Conservation (phyloP, 2,888 invertebrate genomes). For the Chrysina gloriosa region DNA sequence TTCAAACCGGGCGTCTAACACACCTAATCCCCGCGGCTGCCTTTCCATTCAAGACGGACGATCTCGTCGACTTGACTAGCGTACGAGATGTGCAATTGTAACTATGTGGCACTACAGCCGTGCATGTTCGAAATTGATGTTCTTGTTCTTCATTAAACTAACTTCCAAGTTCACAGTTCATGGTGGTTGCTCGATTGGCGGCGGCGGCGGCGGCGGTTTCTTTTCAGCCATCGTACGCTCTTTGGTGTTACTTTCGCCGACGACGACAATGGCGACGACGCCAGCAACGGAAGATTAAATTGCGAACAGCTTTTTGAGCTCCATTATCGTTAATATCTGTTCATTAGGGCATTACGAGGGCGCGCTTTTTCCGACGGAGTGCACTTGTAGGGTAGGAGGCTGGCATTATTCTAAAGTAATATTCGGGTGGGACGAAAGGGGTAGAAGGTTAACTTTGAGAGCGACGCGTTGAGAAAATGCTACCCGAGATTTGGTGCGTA, state of each 20-base stretch:
- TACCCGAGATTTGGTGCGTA: too few species aligned
- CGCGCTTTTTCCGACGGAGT: neutral
- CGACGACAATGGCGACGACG: too few species aligned
- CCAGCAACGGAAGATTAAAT: constrained; percentile 5
- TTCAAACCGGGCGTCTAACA: neutral
- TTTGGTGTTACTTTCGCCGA: neutral
- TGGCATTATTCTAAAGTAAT: neutral
- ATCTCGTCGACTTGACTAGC: neutral
- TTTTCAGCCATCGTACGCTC: neutral
- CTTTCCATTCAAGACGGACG: neutral
- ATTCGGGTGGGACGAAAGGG: neutral
- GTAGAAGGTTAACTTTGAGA: too few species aligned
- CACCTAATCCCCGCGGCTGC: neutral
- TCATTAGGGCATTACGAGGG: constrained; percentile 2
- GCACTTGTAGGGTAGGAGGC: neutral
- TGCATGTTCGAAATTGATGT: neutral
- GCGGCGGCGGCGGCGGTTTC: neutral
- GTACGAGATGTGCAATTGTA: neutral
- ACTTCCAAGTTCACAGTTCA: neutral
- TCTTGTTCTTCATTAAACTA: constrained; percentile 2
- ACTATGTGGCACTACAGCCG: too few species aligned
- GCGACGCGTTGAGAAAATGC: too few species aligned
- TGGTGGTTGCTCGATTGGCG: too few species aligned
- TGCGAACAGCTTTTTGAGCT: constrained; percentile 14
- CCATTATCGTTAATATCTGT: constrained; percentile 15